phyloP scores from a whole-genome alignment of 2,888 invertebrate genomes.

The Andrena fulva region DNA sequence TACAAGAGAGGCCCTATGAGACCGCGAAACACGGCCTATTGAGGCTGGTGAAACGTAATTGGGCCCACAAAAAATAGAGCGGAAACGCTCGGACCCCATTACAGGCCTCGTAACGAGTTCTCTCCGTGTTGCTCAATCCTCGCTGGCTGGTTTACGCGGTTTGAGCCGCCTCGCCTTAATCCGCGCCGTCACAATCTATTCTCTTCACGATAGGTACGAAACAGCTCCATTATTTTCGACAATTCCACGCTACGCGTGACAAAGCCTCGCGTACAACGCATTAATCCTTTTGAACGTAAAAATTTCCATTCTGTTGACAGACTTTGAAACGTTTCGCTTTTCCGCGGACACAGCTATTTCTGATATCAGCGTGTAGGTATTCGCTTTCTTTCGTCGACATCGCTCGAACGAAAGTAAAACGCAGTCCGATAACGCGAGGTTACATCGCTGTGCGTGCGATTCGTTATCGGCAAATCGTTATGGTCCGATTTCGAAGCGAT shows the following conservation, averaged over 20 bases:
- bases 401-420: slow-evolving; percentile 14
- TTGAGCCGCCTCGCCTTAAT: slow-evolving; percentile 74
- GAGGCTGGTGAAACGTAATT: slow-evolving; percentile 78
- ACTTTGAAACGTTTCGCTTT: slow-evolving; percentile 15
- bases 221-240: slow-evolving; percentile 48
- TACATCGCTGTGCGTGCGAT: neutral
- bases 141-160: slow-evolving; percentile 61
- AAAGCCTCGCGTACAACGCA: neutral
- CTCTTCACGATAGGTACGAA: slow-evolving; percentile 53
- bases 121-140: slow-evolving; percentile 73
- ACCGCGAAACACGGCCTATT: slow-evolving; percentile 75
- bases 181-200: slow-evolving; percentile 67
- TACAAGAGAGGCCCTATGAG: slow-evolving; percentile 62
- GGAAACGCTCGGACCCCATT: slow-evolving; percentile 79
- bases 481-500: neutral
- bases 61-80: slow-evolving; percentile 79
- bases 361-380: neutral
- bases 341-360: neutral
- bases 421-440: neutral
- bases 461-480: neutral
- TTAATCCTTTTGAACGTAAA: neutral
- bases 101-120: slow-evolving; percentile 76
- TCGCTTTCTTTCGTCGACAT: slow-evolving; percentile 22
- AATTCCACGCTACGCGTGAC: slow-evolving; percentile 7
- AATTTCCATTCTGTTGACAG: neutral